Evolutionary conservation across 2,888 invertebrate genomes (phyloP).

Genomic region (Clostera curtula): DNA sequence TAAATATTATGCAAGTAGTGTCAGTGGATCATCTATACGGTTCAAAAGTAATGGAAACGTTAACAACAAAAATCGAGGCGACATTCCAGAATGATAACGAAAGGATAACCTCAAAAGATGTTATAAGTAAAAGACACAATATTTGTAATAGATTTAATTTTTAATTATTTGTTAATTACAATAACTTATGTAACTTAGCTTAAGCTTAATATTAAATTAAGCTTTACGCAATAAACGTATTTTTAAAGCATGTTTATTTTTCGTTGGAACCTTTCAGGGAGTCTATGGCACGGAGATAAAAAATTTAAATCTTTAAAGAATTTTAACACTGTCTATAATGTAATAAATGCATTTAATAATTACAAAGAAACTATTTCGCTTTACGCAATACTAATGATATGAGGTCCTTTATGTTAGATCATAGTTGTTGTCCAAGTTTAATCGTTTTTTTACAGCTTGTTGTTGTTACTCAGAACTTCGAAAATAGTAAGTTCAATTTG

Average conservation of each 20-base stretch:
- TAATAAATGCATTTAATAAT: conserved; percentile 17
- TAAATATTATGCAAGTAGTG: conserved; percentile 5
- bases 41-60: conserved; percentile 1
- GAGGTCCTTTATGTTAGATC: too few relatives aligned
- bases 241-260: conserved; percentile 23
- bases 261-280: conserved; percentile 17
- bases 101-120: too few relatives aligned
- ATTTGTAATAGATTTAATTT: too few relatives aligned
- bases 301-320: conserved; percentile 9
- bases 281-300: conserved; percentile 19
- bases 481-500: too few relatives aligned
- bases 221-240: conserved; percentile 20
- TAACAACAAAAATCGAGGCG: conserved; percentile 10
- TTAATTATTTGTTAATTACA: too few relatives aligned
- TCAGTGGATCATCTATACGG: conserved; percentile 3
- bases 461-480: too few relatives aligned
- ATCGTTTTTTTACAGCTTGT: too few relatives aligned
- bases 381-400: conserved; percentile 4
- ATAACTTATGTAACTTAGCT: too few relatives aligned
- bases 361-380: conserved; percentile 7
- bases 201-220: too few relatives aligned
- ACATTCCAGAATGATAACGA: conserved; percentile 15
- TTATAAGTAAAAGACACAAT: too few relatives aligned
- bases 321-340: conserved; percentile 11
- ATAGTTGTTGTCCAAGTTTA: too few relatives aligned